Base-by-base conservation (phyloP, 1,140 invertebrate species). In the Eurosta solidaginis region DNA sequence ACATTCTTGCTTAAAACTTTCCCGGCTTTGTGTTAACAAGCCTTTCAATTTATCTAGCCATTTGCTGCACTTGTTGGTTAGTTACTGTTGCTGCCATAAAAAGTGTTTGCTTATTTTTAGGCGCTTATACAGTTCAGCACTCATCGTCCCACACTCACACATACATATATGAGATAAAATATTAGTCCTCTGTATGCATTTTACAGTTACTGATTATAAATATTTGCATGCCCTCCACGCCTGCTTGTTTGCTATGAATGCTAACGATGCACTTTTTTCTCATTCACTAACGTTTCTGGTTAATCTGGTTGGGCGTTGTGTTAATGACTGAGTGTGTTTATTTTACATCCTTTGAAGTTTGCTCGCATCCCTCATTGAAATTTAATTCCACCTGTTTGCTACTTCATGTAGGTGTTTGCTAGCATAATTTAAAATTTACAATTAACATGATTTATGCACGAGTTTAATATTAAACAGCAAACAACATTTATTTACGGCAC, bases 201-300 rank as follows among this genome's bases (percentile, higher is more conserved):
- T 63, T 36, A 5, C 33, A n/a, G 54, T n/a, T 9, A 10, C 29
- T 40, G 33, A 68, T 68, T 68, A 36, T 36, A 68, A 68, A 68
- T 68, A 68, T 68, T 68, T 68, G 59, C 59, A 68, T 68, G 59
- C 59, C 59, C 29, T 68, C n/a, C 59, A 68, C 59, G 59, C 59
- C 17, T 36, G 2, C 14, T 14, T 20, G 0, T n/a, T 40, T 20
- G 59, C 33, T 17, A 68, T 68, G 59, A 68, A 68, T 68, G 33
- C 59, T 40, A 68, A 68, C 59, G 59, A 68, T 68, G 59, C 59
- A 68, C 2, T 40, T 68, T 40, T 36, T 40, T 68, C 14, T 54
- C 9, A 0, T 25, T 59, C 40, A 6, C 29, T 68, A 36, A 17
- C 7, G 33, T 40, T 68, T 20, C 59, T 42, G 29, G 59, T 68